Evolutionary conservation across 2,888 invertebrate species (phyloP).

Genomic region (Listrodromus nycthemerus): DNA sequence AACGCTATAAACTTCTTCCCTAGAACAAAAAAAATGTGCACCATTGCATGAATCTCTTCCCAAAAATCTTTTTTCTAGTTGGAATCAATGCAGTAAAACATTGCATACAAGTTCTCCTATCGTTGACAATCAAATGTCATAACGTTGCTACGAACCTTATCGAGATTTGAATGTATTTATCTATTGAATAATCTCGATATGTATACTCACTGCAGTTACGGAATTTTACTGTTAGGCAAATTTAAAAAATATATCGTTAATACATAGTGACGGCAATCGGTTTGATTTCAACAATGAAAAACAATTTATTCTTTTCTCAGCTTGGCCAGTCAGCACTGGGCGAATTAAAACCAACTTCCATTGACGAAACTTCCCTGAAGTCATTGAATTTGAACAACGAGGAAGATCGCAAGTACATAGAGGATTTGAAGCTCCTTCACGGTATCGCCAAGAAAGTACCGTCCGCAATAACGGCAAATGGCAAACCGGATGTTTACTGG

Average conservation of each 20-base stretch:
- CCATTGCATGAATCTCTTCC: neutral
- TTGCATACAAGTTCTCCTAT: neutral
- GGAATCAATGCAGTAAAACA: neutral
- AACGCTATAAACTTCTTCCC: too few relatives aligned
- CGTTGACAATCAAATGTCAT: too few relatives aligned
- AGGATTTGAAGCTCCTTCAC: conserved; percentile 87
- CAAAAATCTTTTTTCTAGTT: neutral
- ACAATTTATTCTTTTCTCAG: conserved; percentile 70
- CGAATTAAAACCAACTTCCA: conserved; percentile 79
- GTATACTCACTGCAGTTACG: neutral
- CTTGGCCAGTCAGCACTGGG: conserved; percentile 82
- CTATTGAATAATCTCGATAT: too few relatives aligned
- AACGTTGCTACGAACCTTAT: too few relatives aligned
- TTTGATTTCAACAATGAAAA: neutral
- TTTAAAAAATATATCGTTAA: neutral
- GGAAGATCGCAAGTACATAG: conserved; percentile 88
- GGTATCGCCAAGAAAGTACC: conserved; percentile 86
- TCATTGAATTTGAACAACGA: conserved; percentile 81
- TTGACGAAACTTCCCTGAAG: conserved; percentile 78
- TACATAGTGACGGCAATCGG: neutral
- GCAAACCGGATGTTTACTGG: conserved; percentile 88
- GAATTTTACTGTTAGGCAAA: neutral
- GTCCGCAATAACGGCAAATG: conserved; percentile 86
- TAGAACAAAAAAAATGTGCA: too few relatives aligned
- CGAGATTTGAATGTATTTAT: too few relatives aligned